phyloP scores from a whole-genome alignment of 2,888 invertebrate genomes.

The Drosophila borborema region DNA sequence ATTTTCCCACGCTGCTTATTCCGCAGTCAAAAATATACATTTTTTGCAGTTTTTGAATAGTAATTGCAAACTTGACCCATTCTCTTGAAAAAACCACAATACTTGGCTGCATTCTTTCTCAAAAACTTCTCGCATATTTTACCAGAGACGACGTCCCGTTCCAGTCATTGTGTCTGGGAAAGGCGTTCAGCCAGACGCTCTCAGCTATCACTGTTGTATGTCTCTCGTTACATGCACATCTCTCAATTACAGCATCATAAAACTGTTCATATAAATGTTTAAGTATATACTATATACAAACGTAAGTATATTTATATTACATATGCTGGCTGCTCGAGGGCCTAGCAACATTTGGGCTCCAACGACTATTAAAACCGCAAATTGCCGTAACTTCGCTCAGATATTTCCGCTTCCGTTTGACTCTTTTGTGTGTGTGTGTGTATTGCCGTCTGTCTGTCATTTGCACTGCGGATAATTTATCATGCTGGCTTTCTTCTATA shows the following conservation, averaged over 20 bases:
- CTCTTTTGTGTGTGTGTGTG: background rate
- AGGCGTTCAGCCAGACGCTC: slow-evolving; percentile 20
- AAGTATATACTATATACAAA: background rate
- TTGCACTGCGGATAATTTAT: slow-evolving; percentile 54
- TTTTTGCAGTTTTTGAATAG: slow-evolving; percentile 18
- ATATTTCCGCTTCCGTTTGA: slow-evolving; percentile 74
- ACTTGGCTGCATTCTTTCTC: slow-evolving; percentile 21
- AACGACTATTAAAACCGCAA: slow-evolving; percentile 68
- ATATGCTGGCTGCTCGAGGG: slow-evolving; percentile 3
- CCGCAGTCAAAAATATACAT: slow-evolving; percentile 26
- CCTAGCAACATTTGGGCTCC: slow-evolving; percentile 21
- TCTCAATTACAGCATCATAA: slow-evolving; percentile 63
- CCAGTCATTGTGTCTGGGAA: slow-evolving; percentile 39
- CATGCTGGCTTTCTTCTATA: slow-evolving; percentile 22
- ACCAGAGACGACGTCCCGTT: slow-evolving; percentile 16
- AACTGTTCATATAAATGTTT: slow-evolving; percentile 27
- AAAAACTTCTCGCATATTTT: slow-evolving; percentile 46
- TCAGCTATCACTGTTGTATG: slow-evolving; percentile 23
- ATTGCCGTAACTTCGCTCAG: slow-evolving; percentile 69
- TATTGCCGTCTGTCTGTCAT: slow-evolving; percentile 33
- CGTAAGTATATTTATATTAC: background rate
- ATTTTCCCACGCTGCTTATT: slow-evolving; percentile 73
- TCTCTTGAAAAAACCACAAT: slow-evolving; percentile 43
- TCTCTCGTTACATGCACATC: slow-evolving; percentile 35
- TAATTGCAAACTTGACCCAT: slow-evolving; percentile 46